Evolutionary conservation across 2,888 invertebrate genomes (phyloP), one percentile per base, ranked within the genome.

Genomic region (Archaeoteleia sp.): DNA sequence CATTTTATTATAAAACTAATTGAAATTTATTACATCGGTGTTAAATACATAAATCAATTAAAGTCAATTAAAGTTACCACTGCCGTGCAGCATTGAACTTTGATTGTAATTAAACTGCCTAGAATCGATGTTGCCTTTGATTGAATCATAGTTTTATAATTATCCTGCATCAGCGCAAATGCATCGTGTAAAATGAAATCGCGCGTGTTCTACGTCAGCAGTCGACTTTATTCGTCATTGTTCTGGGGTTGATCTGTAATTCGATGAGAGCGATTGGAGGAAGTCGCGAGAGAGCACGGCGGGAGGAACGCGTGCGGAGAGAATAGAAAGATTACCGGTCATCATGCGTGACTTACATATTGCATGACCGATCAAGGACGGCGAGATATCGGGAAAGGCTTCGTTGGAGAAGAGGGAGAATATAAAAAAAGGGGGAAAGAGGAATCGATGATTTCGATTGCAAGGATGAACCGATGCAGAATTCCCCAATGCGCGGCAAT

Each of bases 281-380:
- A 65, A 69, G 49, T 62, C 35, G 40, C 23, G 46, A 62, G 25
- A 43, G 17, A 48, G 49, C 43, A 60, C 14, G 39, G 42, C 27
- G 34, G 7, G 34, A 58, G 9, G 25, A 29, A 34, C 58, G 55
- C 45, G 67, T 66, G 60, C 43, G 12, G 27, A 48, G 25, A 45
- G 66, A 63, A 68, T 46, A 55, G 48, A 48, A 58, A 46, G 55
- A 69, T 66, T 54, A 42, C 35, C 43, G 51, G 35, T 51, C 55
- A 9, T 43, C 51, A 51, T 73, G 73, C 74, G 74, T 74, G 76
- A 78, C 71, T 63, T 71, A 74, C 74, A 78, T 77, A 70, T 75
- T 71, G 66, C 72, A 73, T 73, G 67, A 69, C 10, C 32, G 45
- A 63, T 51, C 55, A 63, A 57, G 55, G 63, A 49, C 55, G 39